Evolutionary conservation across 1,140 invertebrate genomes (phyloP), one percentile per base, ranked within the genome.

Genomic region (Apis dorsata): DNA sequence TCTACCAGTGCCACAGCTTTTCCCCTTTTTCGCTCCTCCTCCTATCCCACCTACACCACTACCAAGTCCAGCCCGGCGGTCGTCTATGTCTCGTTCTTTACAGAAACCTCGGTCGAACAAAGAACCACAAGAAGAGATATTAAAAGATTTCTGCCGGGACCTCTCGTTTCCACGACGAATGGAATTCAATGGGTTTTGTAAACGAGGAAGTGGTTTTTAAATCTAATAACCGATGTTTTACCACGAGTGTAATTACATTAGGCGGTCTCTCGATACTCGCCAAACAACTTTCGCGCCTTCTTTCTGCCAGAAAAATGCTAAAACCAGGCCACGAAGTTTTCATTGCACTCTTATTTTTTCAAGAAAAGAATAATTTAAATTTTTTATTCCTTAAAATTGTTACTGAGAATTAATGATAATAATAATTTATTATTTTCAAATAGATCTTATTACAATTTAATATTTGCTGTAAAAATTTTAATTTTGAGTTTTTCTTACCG

Each of bases 121-220:
- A 88, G 78, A 78, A 79, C 51, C 71, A 44, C 63, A 49, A 34
- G 78, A 71, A 78, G 74, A 84, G 83, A 88, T 81, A 86, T 86
- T 85, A 88, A 88, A 88, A 88, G 86, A 88, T 88, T 88, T 88
- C 86, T 85, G 55, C 55, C 84, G 87, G 87, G 73, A 71, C 84
- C 86, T 86, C 87, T 88, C 83, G 72, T 88, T 88, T 86, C 75
- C 87, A 75, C 86, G 70, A 79, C 85, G 83, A 87, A 81, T 85
- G 86, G 83, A 87, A 88, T 85, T 88, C 86, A 88, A 88, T 85
- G 83, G 83, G 73, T 81, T 84, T 69, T 66, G 78, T 81, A 87
- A 88, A 82, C 78, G 86, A 53, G 79, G 53, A 79, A 85, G 81
- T 85, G 69, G 81, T 83, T 85, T 79, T 81, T 74, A 83, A 76